Evolutionary conservation across 2,113 vertebrate genomes (phyloP).

Genomic region (Chloropsis hardwickii): DNA sequence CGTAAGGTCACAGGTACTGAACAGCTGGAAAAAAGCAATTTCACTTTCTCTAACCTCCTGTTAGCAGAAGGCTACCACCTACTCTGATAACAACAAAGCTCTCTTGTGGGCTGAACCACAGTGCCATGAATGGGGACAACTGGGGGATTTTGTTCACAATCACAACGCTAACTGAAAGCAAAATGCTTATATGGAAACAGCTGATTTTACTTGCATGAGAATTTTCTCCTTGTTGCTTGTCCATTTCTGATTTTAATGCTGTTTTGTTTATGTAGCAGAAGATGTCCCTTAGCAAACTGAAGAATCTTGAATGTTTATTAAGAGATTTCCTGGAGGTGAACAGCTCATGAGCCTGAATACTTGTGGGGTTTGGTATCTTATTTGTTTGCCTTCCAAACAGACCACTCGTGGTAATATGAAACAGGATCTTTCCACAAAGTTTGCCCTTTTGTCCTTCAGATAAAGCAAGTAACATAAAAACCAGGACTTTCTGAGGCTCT

Average conservation of each 20-base stretch:
- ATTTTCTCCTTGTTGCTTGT: neutral
- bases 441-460: neutral
- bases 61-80: neutral
- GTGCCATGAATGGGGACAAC: neutral
- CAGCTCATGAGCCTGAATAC: neutral
- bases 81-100: neutral
- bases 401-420: neutral
- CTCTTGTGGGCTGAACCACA: neutral
- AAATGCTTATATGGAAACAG: neutral
- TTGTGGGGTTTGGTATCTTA: neutral
- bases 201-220: neutral
- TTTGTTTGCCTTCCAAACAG: neutral
- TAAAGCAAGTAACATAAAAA: neutral
- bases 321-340: neutral
- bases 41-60: neutral
- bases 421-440: neutral
- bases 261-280: neutral
- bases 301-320: neutral
- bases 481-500: neutral
- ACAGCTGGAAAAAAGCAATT: neutral
- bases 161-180: neutral
- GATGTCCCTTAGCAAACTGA: neutral
- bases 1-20: neutral
- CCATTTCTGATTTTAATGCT: neutral
- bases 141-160: neutral